Conservation (phyloP, 2,888 invertebrate species). For the Argyresthia albistria region DNA sequence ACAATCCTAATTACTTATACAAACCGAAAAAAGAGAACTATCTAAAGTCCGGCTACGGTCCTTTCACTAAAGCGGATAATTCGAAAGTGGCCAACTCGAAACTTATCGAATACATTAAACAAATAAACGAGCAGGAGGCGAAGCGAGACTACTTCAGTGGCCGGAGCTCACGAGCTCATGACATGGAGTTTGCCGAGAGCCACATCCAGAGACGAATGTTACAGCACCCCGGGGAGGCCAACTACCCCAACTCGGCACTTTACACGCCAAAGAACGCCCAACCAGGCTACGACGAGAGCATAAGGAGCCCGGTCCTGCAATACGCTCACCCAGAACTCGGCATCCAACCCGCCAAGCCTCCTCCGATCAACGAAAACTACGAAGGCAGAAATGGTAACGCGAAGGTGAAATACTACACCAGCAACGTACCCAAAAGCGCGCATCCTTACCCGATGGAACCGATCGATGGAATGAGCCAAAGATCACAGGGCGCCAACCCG, state of each 20-base stretch:
- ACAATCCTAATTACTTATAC: conserved; percentile 42
- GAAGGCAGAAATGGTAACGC: conserved; percentile 21
- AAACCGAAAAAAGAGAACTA: conserved; percentile 58
- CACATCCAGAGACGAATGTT: conserved; percentile 81
- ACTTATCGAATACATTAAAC: conserved; percentile 76
- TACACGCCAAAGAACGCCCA: conserved; percentile 76
- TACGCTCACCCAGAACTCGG: conserved; percentile 87
- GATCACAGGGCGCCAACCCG: conserved; percentile 48
- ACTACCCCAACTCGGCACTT: conserved; percentile 76
- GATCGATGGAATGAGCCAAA: conserved; percentile 49
- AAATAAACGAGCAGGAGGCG: conserved; percentile 76
- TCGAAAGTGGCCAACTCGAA: conserved; percentile 71
- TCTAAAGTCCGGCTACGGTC: conserved; percentile 68
- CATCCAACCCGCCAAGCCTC: conserved; percentile 79
- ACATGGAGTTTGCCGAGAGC: conserved; percentile 60
- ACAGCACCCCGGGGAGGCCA: conserved; percentile 75
- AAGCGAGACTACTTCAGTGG: conserved; percentile 74
- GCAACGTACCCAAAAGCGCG: conserved; percentile 67
- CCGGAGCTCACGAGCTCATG: conserved; percentile 58
- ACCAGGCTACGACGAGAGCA: conserved; percentile 78
- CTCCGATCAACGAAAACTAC: conserved; percentile 45
- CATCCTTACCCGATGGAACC: conserved; percentile 72
- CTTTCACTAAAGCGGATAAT: conserved; percentile 76
- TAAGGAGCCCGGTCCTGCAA: conserved; percentile 81
- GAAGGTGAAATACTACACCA: conserved; percentile 63